Conservation (phyloP, 2,797 vertebrate genomes). For the Karalla daura region DNA sequence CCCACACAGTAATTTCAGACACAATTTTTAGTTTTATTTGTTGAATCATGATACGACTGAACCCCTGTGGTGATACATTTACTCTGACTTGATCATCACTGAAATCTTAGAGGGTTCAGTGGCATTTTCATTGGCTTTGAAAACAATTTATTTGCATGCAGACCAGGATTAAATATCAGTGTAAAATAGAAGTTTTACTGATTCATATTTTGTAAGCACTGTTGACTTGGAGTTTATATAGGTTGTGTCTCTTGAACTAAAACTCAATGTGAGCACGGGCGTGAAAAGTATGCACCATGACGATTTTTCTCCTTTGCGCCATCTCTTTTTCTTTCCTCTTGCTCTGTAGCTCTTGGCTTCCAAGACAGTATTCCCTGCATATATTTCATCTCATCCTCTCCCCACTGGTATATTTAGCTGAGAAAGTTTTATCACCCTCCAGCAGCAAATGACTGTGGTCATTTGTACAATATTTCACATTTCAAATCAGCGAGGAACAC, state of each 20-base stretch:
- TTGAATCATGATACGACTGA: background rate
- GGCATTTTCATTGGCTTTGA: slow-evolving; percentile 1
- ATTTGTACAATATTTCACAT: slow-evolving; percentile 70
- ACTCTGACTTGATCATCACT: slow-evolving; percentile 15
- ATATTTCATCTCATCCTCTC: slow-evolving; percentile 59
- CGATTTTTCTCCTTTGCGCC: too few relatives aligned
- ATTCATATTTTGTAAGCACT: slow-evolving; percentile 47
- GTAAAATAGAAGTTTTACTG: slow-evolving; percentile 40
- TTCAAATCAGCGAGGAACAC: slow-evolving; percentile 62
- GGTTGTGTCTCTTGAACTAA: slow-evolving; percentile 59
- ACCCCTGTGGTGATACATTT: background rate
- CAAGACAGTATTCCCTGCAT: slow-evolving; percentile 56
- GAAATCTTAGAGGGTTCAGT: background rate
- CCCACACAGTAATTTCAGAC: background rate
- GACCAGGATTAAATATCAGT: slow-evolving; percentile 19
- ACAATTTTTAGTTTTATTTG: background rate
- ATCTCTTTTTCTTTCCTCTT: slow-evolving; percentile 18
- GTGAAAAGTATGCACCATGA: too few relatives aligned
- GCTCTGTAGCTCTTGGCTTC: slow-evolving; percentile 21
- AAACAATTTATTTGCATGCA: slow-evolving; percentile 20
- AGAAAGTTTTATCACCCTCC: slow-evolving; percentile 55
- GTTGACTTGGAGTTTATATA: slow-evolving; percentile 55
- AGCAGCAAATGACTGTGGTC: slow-evolving; percentile 54
- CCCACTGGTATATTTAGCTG: slow-evolving; percentile 51
- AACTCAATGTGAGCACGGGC: slow-evolving; percentile 28